Base-by-base conservation (phyloP, 2,888 invertebrate genomes). In the Monopis laevigella region DNA sequence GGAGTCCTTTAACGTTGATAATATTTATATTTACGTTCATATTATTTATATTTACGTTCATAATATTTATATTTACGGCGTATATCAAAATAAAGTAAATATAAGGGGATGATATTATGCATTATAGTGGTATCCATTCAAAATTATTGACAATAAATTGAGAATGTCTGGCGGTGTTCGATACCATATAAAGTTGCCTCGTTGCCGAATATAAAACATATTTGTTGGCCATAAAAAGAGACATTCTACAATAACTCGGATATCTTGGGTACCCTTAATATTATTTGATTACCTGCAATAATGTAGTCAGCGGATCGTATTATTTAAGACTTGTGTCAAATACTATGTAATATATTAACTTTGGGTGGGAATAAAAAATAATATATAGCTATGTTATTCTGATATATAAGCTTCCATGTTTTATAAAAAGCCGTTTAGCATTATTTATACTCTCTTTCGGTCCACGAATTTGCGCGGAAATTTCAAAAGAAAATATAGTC, bases 121-220 rank as follows among this genome's bases (percentile, higher is more conserved):
- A 17, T 32, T 32, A 32, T 32, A 32, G 32, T 32, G 32, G 10
- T 32, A 14, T 17, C 35, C 17, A 35, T 35, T 35, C 35, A 35
- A 21, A 36, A 36, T 21, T 36, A 36, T 36, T 36, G 12, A 36
- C 36, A 16, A 36, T 36, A 36, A 21, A 36, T 36, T 36, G 19
- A 36, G 35, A 12, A n/a, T 11, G 36, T 32, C 32, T 36, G 36
- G n/a, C 19, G 10, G 12, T 36, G 36, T n/a, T 11, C 21, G 36
- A 36, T 36, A 36, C 19, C 36, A 21, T 21, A 36, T 36, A 36
- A 36, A 36, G 21, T 19, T 36, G 19, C 21, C 34, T 34, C 21
- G 36, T 21, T 21, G 13, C 5, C 14, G 21, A 19, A 21, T 36
- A 36, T 36, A 36, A 36, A 36, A 36, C 36, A 36, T 36, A 36